Evolutionary conservation across 2,113 vertebrate species (phyloP).

Genomic region (Leptodactylus fuscus): DNA sequence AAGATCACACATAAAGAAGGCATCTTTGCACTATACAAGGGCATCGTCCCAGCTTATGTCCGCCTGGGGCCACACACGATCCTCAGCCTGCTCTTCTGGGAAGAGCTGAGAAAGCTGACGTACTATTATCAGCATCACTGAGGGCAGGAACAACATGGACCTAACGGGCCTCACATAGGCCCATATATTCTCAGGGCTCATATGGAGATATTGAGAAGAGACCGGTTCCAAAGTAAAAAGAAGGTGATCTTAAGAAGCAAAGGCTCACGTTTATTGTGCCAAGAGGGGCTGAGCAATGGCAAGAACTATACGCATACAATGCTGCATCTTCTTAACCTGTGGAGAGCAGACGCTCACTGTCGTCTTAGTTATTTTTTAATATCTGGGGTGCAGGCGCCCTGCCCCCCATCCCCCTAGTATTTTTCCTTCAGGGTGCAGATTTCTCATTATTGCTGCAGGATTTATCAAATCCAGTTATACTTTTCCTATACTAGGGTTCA

Average conservation of each 20-base stretch:
- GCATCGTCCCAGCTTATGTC: conserved; percentile 87
- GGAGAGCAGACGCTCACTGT: neutral
- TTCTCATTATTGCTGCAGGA: neutral
- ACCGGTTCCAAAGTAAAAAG: neutral
- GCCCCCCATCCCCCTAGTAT: neutral
- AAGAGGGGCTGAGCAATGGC: neutral
- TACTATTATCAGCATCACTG: conserved; percentile 57
- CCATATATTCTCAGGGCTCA: neutral
- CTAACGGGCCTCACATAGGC: neutral
- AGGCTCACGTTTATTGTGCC: neutral
- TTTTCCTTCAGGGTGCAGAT: neutral
- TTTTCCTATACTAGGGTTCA: neutral
- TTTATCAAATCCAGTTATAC: neutral
- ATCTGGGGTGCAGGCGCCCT: neutral
- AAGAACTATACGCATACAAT: neutral
- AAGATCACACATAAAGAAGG: conserved; percentile 85
- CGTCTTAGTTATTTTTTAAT: neutral
- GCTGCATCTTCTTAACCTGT: neutral
- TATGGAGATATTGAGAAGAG: neutral
- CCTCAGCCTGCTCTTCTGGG: conserved; percentile 96
- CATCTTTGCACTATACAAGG: conserved; percentile 87
- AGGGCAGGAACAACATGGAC: neutral
- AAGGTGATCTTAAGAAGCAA: neutral
- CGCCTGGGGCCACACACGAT: conserved; percentile 92
- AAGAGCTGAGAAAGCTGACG: conserved; percentile 83